Base-by-base conservation (phyloP, 2,888 invertebrate genomes). In the Phaonia tiefii region DNA sequence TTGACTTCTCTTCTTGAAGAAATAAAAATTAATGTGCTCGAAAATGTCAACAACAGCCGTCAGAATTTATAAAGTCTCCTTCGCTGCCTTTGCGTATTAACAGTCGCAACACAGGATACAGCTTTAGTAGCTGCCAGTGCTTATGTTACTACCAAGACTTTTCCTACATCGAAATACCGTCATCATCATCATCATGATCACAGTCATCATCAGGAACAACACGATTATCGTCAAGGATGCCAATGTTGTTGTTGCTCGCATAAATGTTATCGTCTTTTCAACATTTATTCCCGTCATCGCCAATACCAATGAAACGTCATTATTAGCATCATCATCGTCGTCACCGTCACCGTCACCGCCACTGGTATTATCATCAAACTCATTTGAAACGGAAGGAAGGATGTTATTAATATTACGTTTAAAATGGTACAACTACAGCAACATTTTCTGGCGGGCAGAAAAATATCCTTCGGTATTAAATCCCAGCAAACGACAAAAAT, bases 11-110 rank as follows among this genome's bases (percentile, higher is more conserved):
- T 15, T 7, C 31, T 31, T 54, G 44, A 63, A 72, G 44, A 67
- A 72, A 79, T 75, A 80, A 76, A 80, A 76, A 13, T 76, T 70
- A 72, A 76, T 80, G 75, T 73, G 58, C 80, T 80, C 63, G 63
- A 73, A 76, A 80, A 76, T 80, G 80, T 80, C 75, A 76, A 46
- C 69, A 49, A 60, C 80, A 80, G 75, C 73, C 31, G 65, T 65
- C 54, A 42, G n/a, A 25, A 42, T 49, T 56, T 66, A 46, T 66
- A 58, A 73, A 46, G 44, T 74, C 4, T 20, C 54, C n/a, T n/a
- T n/a, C n/a, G n/a, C 10, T 31, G 22, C 25, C 46, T 46, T 1
- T n/a, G n/a, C n/a, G n/a, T n/a, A n/a, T n/a, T n/a, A n/a, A 31
- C 4, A 31, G 31, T 31, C 31, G 31, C 13, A 44, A 25, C 49